Conservation (phyloP, 1,140 invertebrate genomes). For the Phenacoccus solenopsis region DNA sequence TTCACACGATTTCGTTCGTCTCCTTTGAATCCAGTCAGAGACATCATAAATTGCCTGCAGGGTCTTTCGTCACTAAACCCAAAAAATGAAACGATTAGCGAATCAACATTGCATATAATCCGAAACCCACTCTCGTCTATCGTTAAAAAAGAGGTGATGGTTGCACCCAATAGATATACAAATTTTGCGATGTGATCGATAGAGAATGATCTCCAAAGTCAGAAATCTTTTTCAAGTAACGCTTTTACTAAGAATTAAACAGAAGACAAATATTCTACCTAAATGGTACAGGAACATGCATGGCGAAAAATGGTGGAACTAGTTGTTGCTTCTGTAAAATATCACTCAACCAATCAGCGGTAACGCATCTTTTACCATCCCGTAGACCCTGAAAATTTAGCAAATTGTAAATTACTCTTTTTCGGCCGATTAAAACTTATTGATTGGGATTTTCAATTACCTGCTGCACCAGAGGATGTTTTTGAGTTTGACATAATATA, state of each 20-base stretch:
- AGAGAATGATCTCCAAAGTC: too few relatives aligned
- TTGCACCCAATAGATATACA: too few relatives aligned
- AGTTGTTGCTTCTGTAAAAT: slow-evolving; percentile 70
- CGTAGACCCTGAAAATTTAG: slow-evolving; percentile 45
- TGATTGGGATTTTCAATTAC: too few relatives aligned
- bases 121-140: too few relatives aligned
- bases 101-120: neutral
- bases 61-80: slow-evolving; percentile 41
- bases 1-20: slow-evolving; percentile 69
- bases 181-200: too few relatives aligned
- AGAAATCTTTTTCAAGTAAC: neutral
- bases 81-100: slow-evolving; percentile 24
- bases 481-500: slow-evolving; percentile 78
- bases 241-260: neutral
- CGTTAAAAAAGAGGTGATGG: too few relatives aligned
- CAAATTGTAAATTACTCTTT: neutral
- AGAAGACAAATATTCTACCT: slow-evolving; percentile 31
- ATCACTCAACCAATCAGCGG: slow-evolving; percentile 88
- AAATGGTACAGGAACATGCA: slow-evolving; percentile 79
- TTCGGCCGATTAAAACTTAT: too few relatives aligned
- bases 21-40: slow-evolving; percentile 71
- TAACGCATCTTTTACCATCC: slow-evolving; percentile 76
- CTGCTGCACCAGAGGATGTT: slow-evolving; percentile 74
- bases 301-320: slow-evolving; percentile 75
- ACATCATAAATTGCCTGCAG: slow-evolving; percentile 49